Evolutionary conservation across 2,113 vertebrate species (phyloP), one percentile per base, ranked within the genome.

Genomic region (Holacanthus passer): DNA sequence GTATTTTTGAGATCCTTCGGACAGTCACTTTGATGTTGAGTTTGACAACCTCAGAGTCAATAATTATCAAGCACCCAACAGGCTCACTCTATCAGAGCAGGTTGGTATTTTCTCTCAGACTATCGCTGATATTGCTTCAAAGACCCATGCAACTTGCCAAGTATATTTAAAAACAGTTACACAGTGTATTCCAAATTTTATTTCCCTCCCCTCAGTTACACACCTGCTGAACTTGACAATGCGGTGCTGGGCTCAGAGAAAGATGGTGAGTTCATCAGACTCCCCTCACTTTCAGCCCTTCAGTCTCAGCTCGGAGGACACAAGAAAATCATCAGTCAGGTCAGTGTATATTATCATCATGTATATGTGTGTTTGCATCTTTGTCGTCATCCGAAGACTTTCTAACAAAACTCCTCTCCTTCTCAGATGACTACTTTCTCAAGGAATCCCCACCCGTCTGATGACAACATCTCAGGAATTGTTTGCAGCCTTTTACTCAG

Each of bases 391-490:
- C 11, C 39, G 14, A 53, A 58, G 3, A 4, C 13, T 47, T 31
- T 53, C 63, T 32, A 69, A 67, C 41, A 27, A 3, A 63, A 8
- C 5, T 43, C 65, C 55, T 71, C 8, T 79, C 55, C 6, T 71
- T 66, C 50, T 53, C 71, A 96, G 96, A 27, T 96, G 89, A 14
- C 81, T 4, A 86, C 86, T 3, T 95, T 95, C 82, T 39, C 32
- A 16, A 0, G 2, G 3, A 96, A 95, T 74, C 96, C 95, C 12
- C 83, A 68, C 13, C 79, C 75, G 1, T 89, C 90, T 29, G 53
- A 84, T 7, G 79, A 87, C 12, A 91, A 58, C 71, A 91, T 96
- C 83, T 76, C 90, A 20, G 95, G 95, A 48, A 32, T 16, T 0
- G 84, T 96, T 14, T 92, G 81, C 85, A 94, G 90, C 71, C 32